Base-by-base conservation (phyloP, 2,113 vertebrate genomes). In the Lathamus discolor region DNA sequence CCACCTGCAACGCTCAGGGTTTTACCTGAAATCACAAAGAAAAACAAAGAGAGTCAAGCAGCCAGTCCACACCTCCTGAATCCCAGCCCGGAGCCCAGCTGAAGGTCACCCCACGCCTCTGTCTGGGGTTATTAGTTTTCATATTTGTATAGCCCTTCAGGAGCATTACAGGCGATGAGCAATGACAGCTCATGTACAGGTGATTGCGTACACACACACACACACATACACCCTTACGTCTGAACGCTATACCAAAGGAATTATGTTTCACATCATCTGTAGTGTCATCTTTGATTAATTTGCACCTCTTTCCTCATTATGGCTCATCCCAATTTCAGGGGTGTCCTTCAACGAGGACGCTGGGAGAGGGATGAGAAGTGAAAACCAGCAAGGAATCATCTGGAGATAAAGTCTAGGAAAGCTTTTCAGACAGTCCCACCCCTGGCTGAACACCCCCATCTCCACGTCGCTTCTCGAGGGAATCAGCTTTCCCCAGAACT, bases 241-340 rank as follows among this genome's bases (percentile, higher is more conserved):
- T 19, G 44, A 83, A 39, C 55, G 22, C 44, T 7, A 7, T 29
- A 84, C 88, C 51, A 61, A 78, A 31, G 11, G 81, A 92, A 95
- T 93, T 66, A 93, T 33, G 39, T 92, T 90, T 92, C 93, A 74
- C 86, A 88, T 94, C 52, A 88, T 76, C 90, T 95, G 80, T 72
- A 18, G 55, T 97, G 95, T 97, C 97, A 86, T 78, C 88, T 97
- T 92, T 96, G 93, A 97, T 97, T 97, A 97, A 97, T 97, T 93
- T 96, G 72, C 4, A 0, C 90, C 90, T 95, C 90, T 93, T 33
- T 87, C 59, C 93, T 96, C 90, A 89, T 97, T 97, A 94, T 31
- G 3, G 92, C 93, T 96, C 95, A 88, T 92, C 82, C 52, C 95
- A 88, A 86, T 95, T 92, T 96, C 93, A 93, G 88, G 96, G 88